phyloP scores from a whole-genome alignment of 1,140 invertebrate species.

The Melanaphis sacchari region DNA sequence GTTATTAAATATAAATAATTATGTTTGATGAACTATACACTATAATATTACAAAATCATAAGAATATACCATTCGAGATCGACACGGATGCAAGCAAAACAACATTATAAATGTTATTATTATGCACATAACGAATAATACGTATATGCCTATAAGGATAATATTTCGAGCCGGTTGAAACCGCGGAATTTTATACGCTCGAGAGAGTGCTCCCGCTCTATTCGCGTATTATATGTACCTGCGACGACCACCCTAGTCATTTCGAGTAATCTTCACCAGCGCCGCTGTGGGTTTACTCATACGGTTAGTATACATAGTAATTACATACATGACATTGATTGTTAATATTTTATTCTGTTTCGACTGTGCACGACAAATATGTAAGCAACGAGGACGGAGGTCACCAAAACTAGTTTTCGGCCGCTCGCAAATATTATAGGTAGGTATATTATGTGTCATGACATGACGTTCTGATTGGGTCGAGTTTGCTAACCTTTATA shows the following conservation, averaged over 20 bases:
- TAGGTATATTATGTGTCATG: neutral
- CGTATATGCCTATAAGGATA: neutral
- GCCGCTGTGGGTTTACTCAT: too few species aligned
- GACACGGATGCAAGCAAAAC: too few species aligned
- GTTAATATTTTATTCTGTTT: neutral
- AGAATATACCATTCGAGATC: neutral
- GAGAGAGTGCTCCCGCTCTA: neutral
- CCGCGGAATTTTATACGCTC: neutral
- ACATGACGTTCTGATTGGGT: neutral
- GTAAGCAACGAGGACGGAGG: neutral
- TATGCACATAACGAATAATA: neutral
- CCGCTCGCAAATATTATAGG: neutral
- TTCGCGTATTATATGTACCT: too few species aligned
- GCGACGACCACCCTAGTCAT: too few species aligned
- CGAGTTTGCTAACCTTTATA: neutral
- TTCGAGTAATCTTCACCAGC: neutral
- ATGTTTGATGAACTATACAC: neutral
- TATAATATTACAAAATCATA: neutral
- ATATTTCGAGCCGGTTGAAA: neutral
- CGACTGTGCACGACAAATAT: neutral
- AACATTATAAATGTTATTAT: neutral
- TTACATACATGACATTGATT: neutral
- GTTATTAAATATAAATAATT: neutral
- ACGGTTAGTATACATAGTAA: neutral
- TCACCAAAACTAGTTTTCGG: neutral